Base-by-base conservation (phyloP, 2,888 invertebrate genomes). In the Augiades crinisus region DNA sequence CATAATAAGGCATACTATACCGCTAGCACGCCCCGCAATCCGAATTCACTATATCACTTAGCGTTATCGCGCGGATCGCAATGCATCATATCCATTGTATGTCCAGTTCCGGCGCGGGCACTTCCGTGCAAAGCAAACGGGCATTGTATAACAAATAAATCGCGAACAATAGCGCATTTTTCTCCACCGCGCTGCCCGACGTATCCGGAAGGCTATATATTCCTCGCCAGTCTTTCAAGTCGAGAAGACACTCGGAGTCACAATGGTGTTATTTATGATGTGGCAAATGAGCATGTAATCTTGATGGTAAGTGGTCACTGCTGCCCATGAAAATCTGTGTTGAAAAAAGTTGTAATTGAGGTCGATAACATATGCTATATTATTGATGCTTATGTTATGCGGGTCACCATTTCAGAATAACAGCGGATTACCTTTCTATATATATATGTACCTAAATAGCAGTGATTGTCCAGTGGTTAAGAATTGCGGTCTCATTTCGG, bases 41-140 rank as follows among this genome's bases (percentile, higher is more conserved):
- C 22, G 22, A 45, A 34, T 22, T 5, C 43, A 17, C 34, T 50
- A 50, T 44, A 50, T 50, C 50, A 50, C 49, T 82, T 75, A 81
- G 73, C 62, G 72, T 80, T 84, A 85, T 85, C 80, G 83, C 60
- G 70, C 69, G 83, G 66, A 75, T 70, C 64, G 72, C 80, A 72
- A 80, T 83, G 72, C 60, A 79, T 85, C 83, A 84, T 70, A 72
- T 64, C 76, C 79, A 82, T 83, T 81, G 84, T 78, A 64, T 67
- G 70, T 60, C 55, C 60, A 62, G 71, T 66, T 76, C 75, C 82
- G 76, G 71, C 49, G 60, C 46, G 45, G 55, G 53, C 61, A 65
- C 49, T 68, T 63, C 63, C 62, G 61, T 53, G 46, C 46, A 47
- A 58, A 5, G 50, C 43, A 30, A 50, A 50, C 50, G 27, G 30